phyloP scores from a whole-genome alignment of 2,888 invertebrate genomes.

The Strigamia crassipes region DNA sequence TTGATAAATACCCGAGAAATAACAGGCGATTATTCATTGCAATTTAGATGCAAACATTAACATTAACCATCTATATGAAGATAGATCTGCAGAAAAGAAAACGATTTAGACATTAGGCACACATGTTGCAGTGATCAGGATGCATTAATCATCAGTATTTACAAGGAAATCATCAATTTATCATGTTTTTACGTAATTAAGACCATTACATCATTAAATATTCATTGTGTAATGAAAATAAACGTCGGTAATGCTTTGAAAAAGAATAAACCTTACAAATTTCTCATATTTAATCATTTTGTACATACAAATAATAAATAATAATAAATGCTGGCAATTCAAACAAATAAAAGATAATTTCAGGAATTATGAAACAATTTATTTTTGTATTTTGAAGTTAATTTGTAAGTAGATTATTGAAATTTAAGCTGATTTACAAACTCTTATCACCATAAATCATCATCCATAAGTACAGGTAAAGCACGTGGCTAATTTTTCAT shows the following conservation, averaged over 20 bases:
- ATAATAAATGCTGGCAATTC: background rate
- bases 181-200: background rate
- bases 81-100: background rate
- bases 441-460: background rate
- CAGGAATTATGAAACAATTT: background rate
- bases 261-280: too few relatives aligned
- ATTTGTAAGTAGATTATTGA: background rate
- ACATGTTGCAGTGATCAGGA: background rate
- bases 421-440: background rate
- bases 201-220: background rate
- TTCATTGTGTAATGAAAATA: too few relatives aligned
- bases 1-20: background rate
- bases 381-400: background rate
- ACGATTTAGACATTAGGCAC: background rate
- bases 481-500: background rate
- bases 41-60: constrained; percentile 5
- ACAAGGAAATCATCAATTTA: constrained; percentile 3
- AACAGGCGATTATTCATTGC: constrained; percentile 10
- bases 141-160: background rate
- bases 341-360: background rate
- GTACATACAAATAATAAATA: background rate
- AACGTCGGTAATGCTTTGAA: too few relatives aligned
- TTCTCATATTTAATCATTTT: too few relatives aligned
- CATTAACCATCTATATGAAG: background rate
- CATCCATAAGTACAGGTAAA: background rate